A percentile compares a stretch with the other conserved stretches of the same genome.
phyloP scores from a whole-genome alignment of 1,140 invertebrate genomes.

The Hestina assimilis region DNA sequence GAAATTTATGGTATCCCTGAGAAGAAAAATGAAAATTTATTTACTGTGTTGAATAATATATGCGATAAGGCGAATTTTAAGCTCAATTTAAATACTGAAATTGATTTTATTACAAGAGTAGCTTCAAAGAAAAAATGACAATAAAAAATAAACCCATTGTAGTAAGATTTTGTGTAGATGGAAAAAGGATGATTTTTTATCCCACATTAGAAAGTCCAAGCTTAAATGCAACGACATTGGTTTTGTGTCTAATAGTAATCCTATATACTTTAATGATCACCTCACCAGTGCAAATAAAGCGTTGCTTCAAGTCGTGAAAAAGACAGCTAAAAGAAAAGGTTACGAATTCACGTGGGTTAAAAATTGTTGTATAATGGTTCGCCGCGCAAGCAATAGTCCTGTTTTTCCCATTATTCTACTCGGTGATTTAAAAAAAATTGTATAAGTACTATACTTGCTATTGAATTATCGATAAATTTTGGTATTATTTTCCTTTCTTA shows the following conservation, averaged over 20 bases:
- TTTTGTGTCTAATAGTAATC: background rate
- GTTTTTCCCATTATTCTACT: background rate
- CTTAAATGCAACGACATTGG: background rate
- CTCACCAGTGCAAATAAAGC: background rate
- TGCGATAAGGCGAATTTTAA: background rate
- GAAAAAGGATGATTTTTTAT: slow-evolving; percentile 4
- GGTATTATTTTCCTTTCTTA: too few species aligned
- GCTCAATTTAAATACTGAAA: background rate
- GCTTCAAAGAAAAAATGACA: background rate
- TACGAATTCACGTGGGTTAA: background rate
- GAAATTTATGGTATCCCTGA: slow-evolving; percentile 10
- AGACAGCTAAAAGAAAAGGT: background rate
- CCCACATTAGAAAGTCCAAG: background rate
- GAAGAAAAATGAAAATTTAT: background rate
- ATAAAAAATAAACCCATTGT: slow-evolving; percentile 6
- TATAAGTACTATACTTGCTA: too few species aligned
- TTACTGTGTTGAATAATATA: background rate
- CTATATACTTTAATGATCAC: background rate
- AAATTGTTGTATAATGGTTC: background rate
- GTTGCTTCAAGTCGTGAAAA: background rate
- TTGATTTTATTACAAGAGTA: background rate
- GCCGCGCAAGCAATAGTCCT: background rate
- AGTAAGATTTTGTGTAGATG: slow-evolving; percentile 1
- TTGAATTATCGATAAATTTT: too few species aligned
- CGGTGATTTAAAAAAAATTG: slow-evolving; percentile 8